phyloP scores from a whole-genome alignment of 2,888 invertebrate genomes.

The Chorisops tibialis region DNA sequence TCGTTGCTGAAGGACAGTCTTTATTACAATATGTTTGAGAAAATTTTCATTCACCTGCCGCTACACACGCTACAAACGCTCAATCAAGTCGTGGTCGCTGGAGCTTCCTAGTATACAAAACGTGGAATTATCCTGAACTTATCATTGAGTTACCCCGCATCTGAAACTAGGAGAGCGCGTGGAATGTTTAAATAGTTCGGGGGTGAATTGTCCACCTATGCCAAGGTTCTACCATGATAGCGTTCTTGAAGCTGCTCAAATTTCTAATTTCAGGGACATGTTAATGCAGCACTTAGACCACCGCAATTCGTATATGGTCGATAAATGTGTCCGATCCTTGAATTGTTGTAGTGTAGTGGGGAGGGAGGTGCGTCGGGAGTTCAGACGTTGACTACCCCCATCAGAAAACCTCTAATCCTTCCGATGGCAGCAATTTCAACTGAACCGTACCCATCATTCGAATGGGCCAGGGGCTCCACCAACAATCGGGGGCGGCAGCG shows the following conservation, averaged over 20 bases:
- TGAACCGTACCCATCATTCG: conserved; percentile 9
- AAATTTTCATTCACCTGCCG: too few relatives aligned
- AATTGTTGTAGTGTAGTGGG: background rate
- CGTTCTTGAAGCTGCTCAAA: background rate
- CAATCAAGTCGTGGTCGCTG: too few relatives aligned
- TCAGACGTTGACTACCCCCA: background rate
- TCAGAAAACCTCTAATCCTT: conserved; percentile 12
- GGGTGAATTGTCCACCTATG: too few relatives aligned
- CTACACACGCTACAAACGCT: too few relatives aligned
- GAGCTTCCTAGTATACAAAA: too few relatives aligned
- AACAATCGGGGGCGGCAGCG: background rate
- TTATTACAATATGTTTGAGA: too few relatives aligned
- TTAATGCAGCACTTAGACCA: conserved; percentile 7
- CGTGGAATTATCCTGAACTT: too few relatives aligned
- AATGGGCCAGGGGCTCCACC: background rate
- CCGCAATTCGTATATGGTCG: background rate
- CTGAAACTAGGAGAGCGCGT: too few relatives aligned
- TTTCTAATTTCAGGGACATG: conserved; percentile 21
- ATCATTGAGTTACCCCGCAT: too few relatives aligned
- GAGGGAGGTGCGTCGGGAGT: background rate
- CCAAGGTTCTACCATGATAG: background rate
- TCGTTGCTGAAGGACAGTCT: background rate
- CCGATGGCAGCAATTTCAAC: conserved; percentile 13
- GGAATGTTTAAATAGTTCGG: too few relatives aligned
- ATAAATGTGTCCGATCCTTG: background rate